Evolutionary conservation across 2,888 invertebrate species (phyloP).

Genomic region (Ormyrus nitidulus): DNA sequence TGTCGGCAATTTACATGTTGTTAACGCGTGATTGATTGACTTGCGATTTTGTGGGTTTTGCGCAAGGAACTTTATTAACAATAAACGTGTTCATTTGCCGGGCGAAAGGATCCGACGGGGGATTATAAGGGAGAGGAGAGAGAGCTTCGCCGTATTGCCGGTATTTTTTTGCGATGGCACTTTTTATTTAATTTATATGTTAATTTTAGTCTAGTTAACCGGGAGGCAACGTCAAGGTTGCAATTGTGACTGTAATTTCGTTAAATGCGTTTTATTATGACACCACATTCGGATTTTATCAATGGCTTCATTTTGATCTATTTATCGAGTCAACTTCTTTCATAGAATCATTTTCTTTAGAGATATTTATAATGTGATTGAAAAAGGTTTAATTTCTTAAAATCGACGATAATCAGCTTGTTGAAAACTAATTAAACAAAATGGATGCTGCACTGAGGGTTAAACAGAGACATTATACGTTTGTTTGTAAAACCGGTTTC

Average conservation of each 20-base stretch:
- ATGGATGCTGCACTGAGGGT: neutral
- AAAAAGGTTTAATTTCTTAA: too few relatives aligned
- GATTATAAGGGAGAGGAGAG: neutral
- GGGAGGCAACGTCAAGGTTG: too few relatives aligned
- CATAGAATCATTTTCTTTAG: too few relatives aligned
- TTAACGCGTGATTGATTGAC: slow-evolving; percentile 52
- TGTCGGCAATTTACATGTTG: slow-evolving; percentile 49
- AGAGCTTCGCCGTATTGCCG: too few relatives aligned
- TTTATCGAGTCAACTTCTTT: too few relatives aligned
- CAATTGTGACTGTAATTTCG: too few relatives aligned
- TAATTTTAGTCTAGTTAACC: slow-evolving; percentile 22
- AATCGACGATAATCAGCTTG: too few relatives aligned
- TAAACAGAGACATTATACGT: neutral
- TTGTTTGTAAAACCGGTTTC: neutral
- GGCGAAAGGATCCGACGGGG: neutral
- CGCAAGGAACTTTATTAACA: slow-evolving; percentile 49
- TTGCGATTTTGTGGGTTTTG: slow-evolving; percentile 51
- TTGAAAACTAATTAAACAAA: neutral
- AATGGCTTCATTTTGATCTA: too few relatives aligned
- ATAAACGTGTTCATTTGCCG: slow-evolving; percentile 49
- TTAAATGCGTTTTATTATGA: too few relatives aligned
- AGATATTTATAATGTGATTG: too few relatives aligned
- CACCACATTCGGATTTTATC: too few relatives aligned
- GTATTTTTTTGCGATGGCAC: neutral
- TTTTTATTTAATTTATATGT: slow-evolving; percentile 42